phyloP scores from a whole-genome alignment of 1,140 invertebrate species.

The Ips nitidus region DNA sequence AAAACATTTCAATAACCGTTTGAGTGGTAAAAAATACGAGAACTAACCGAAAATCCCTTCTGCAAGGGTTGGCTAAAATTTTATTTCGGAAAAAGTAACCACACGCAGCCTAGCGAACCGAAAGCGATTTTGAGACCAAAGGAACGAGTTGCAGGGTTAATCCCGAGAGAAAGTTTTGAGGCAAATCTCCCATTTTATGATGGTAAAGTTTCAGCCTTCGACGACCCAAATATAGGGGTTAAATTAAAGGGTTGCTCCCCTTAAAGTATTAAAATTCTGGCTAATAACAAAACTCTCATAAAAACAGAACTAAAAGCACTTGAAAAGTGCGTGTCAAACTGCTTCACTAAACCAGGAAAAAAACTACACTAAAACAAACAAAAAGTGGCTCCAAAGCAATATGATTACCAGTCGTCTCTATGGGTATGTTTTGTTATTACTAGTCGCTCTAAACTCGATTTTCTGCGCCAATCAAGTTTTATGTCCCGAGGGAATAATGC shows the following conservation, averaged over 20 bases:
- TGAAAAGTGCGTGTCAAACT: too few relatives aligned
- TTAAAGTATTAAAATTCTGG: too few relatives aligned
- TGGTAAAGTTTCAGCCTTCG: not conserved
- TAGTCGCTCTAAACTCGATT: not conserved
- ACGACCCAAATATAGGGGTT: too few relatives aligned
- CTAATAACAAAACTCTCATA: too few relatives aligned
- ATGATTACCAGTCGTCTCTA: not conserved
- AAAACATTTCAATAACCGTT: too few relatives aligned
- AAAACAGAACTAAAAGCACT: too few relatives aligned
- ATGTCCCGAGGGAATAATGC: slow-evolving; percentile 1
- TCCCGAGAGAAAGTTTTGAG: not conserved
- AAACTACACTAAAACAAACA: too few relatives aligned
- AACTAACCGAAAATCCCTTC: too few relatives aligned
- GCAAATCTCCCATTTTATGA: not conserved
- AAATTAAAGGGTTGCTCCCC: too few relatives aligned
- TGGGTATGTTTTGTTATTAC: not conserved
- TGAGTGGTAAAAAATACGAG: too few relatives aligned
- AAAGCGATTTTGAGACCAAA: not conserved
- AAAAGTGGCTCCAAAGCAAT: not conserved
- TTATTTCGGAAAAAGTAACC: not conserved
- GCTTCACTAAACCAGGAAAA: too few relatives aligned
- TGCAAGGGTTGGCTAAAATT: not conserved
- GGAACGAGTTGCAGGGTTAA: not conserved
- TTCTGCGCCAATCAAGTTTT: not conserved
- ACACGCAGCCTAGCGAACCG: not conserved